These are phyloP conservation scores for Drosophila meridiana DNA, from an alignment of 2,888 invertebrate species.

Conservation along the genomic window DNA sequence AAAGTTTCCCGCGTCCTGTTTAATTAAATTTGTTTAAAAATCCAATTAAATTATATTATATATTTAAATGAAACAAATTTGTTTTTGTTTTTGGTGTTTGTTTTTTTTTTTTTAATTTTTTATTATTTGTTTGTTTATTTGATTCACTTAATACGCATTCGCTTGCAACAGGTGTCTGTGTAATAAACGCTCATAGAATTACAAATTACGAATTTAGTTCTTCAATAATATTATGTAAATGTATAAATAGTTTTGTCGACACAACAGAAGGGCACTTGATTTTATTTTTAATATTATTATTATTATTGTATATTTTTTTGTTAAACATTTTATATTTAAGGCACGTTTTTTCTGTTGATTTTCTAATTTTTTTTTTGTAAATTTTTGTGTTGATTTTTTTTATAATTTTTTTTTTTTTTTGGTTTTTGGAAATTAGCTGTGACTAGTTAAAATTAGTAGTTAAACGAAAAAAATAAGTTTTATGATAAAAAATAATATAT, in stretches of 20 bases:
- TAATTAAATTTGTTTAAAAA: no score
- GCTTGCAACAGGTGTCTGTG: constrained; percentile 78
- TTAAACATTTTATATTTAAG: constrained; percentile 65
- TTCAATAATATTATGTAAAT: constrained; percentile 35
- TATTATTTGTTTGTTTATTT: constrained; percentile 42
- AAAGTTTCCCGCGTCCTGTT: no score
- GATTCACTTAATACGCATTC: constrained; percentile 71
- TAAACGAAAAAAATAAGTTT: constrained; percentile 63
- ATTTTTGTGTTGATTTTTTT: constrained; percentile 29
- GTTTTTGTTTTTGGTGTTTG: constrained; percentile 40
- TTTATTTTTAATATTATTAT: constrained; percentile 17
- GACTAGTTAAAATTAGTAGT: constrained; percentile 80
- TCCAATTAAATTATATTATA: no score
- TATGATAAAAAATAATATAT: constrained; percentile 48
- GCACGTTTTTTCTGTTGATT: constrained; percentile 62
- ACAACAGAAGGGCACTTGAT: constrained; percentile 57
- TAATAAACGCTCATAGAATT: constrained; percentile 66
- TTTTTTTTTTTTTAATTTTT: constrained; percentile 13
- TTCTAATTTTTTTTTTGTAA: constrained; percentile 17
- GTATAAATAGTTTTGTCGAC: constrained; percentile 43
- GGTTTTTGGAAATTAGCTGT: constrained; percentile 79
- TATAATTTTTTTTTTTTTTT: constrained; percentile 14
- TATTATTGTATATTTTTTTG: constrained; percentile 26
- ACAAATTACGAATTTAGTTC: constrained; percentile 46
- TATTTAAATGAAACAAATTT: constrained; percentile 4